Percentiles rank a stretch among this genome's conserved stretches.
These are phyloP conservation scores for Corythaixoides concolor DNA, from an alignment of 2,113 vertebrate genomes.

Conservation along the genomic window DNA sequence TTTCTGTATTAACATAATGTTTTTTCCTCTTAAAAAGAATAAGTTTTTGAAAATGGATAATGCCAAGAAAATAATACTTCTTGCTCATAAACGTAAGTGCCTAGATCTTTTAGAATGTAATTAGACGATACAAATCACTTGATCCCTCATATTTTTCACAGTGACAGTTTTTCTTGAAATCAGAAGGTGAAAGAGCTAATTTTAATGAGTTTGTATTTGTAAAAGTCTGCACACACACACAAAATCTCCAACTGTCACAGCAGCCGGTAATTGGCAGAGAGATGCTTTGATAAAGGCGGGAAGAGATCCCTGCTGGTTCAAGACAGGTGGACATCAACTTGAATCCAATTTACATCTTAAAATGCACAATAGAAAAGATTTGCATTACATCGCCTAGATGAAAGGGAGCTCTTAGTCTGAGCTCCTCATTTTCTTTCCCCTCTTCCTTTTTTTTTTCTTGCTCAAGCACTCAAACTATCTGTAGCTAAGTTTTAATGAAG, in stretches of 20 bases:
- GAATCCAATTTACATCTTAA: conserved; percentile 66
- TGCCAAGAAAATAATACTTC: not conserved
- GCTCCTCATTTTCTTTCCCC: conserved; percentile 2
- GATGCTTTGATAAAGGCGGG: conserved; percentile 46
- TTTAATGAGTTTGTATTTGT: conserved; percentile 71
- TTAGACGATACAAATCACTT: conserved; percentile 15
- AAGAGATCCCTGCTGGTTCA: conserved; percentile 61
- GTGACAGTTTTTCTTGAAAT: conserved; percentile 19
- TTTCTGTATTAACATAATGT: not conserved
- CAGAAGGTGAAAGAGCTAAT: conserved; percentile 45
- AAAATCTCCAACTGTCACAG: conserved; percentile 58
- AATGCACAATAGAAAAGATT: conserved; percentile 40
- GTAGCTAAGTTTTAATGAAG: conserved; percentile 68
- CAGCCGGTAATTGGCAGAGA: conserved; percentile 62
- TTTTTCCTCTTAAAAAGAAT: not conserved
- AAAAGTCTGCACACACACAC: conserved; percentile 5
- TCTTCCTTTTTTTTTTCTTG: not conserved
- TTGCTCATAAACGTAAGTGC: not conserved
- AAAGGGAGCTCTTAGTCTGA: conserved; percentile 49
- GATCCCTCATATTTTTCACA: conserved; percentile 16
- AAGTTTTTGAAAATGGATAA: not conserved
- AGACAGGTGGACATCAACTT: conserved; percentile 69
- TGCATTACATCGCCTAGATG: conserved; percentile 36
- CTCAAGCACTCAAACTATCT: conserved; percentile 25
- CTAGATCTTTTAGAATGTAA: conserved; percentile 13